Percentiles rank a stretch among this genome's conserved stretches.
phyloP scores from a whole-genome alignment of 2,888 invertebrate species.

The Synergus itoensis region DNA sequence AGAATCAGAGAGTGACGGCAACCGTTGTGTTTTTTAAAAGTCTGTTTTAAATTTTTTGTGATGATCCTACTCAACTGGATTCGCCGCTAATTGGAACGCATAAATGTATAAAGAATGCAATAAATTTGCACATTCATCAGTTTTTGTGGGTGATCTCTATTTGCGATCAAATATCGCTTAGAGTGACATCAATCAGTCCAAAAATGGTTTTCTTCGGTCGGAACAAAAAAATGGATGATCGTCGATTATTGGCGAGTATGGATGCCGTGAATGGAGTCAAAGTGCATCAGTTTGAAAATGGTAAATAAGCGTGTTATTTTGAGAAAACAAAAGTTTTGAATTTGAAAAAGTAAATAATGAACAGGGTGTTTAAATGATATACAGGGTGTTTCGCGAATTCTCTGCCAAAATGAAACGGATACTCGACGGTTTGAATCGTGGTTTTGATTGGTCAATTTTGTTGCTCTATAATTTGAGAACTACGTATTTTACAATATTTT shows the following conservation, averaged over 20 bases:
- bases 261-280: slow-evolving; percentile 71
- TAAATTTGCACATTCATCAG: background rate
- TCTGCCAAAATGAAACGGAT: too few relatives aligned
- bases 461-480: too few relatives aligned
- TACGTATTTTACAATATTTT: too few relatives aligned
- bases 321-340: background rate
- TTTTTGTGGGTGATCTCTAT: background rate
- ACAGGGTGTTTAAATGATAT: too few relatives aligned
- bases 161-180: background rate
- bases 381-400: too few relatives aligned
- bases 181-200: slow-evolving; percentile 25
- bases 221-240: slow-evolving; percentile 73
- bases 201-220: slow-evolving; percentile 73
- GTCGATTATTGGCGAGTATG: slow-evolving; percentile 71
- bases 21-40: slow-evolving; percentile 16
- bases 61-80: slow-evolving; percentile 5
- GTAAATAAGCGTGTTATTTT: slow-evolving; percentile 58
- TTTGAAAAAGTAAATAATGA: too few relatives aligned
- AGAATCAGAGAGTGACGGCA: slow-evolving; percentile 22
- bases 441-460: too few relatives aligned
- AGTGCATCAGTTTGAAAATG: slow-evolving; percentile 72
- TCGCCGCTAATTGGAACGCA: background rate
- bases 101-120: background rate
- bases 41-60: background rate
- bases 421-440: too few relatives aligned